Percentiles rank a stretch among this genome's conserved stretches.
Conservation (phyloP, 2,113 vertebrate genomes). For the human region GRCh38 chr1:84418501-84419000, state of each 20-base stretch:
- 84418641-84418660: no score
- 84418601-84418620: no score
- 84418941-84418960: not conserved
- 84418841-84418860: not conserved
- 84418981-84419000: not conserved
- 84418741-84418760: not conserved
- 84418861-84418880: not conserved
- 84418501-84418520: no score
- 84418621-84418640: no score
- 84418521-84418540: no score
- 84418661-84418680: no score
- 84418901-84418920: not conserved
- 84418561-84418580: not conserved
- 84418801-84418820: not conserved
- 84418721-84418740: no score
- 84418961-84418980: not conserved
- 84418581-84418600: no score
- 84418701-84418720: no score
- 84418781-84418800: not conserved
- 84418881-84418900: not conserved
- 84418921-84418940: not conserved
- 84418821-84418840: not conserved
- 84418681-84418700: no score
- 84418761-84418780: not conserved
- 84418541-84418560: not conserved